Percentiles rank a stretch among this genome's conserved stretches.
These are phyloP conservation scores for Bucco capensis DNA, from an alignment of 2,113 vertebrate species.

Conservation along the genomic window DNA sequence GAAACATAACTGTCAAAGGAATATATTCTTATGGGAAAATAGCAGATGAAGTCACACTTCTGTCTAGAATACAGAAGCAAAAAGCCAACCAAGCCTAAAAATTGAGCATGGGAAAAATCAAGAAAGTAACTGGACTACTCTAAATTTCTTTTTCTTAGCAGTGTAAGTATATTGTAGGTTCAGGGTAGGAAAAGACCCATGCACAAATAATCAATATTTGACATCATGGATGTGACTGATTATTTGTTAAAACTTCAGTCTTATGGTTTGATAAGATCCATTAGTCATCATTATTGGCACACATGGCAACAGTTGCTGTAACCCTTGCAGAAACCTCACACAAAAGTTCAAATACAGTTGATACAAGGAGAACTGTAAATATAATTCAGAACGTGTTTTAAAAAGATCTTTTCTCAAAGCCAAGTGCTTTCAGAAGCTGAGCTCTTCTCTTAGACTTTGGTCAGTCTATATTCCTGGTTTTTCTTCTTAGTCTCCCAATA, in stretches of 20 bases:
- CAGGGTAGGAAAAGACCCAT: neutral
- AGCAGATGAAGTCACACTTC: neutral
- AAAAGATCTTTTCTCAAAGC: neutral
- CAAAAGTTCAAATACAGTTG: neutral
- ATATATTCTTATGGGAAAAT: neutral
- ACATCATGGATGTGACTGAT: neutral
- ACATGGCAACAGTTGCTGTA: neutral
- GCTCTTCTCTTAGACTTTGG: neutral
- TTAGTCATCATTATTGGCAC: neutral
- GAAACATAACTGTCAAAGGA: neutral
- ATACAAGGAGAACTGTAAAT: neutral
- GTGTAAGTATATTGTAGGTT: accelerated
- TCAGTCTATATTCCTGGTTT: neutral
- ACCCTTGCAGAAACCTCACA: neutral
- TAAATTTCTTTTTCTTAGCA: neutral
- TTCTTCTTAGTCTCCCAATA: neutral
- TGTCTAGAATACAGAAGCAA: neutral
- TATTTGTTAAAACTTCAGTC: neutral
- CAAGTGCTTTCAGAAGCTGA: neutral
- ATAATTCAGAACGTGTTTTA: neutral
- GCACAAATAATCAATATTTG: neutral
- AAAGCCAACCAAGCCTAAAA: neutral
- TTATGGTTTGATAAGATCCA: neutral
- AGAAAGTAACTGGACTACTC: neutral
- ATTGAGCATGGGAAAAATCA: neutral